Percentiles rank a stretch among this genome's conserved stretches.
Conservation (phyloP, 2,113 vertebrate genomes). For the Crypturellus undulatus region DNA sequence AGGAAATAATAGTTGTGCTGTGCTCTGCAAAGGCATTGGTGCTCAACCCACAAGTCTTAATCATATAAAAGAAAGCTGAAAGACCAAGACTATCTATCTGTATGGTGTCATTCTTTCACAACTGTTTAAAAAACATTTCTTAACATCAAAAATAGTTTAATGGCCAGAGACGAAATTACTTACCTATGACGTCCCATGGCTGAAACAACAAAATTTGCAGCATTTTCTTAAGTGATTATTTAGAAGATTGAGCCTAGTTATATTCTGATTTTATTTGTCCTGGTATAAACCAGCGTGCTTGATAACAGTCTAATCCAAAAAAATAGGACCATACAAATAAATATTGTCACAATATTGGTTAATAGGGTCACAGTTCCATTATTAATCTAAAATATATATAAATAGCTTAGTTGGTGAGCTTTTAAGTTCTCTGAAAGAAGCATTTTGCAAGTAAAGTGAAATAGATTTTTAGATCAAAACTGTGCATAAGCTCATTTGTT, state of each 20-base stretch:
- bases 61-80: conserved; percentile 64
- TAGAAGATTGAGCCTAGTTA: background rate
- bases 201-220: background rate
- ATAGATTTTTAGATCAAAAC: background rate
- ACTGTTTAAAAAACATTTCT: conserved; percentile 49
- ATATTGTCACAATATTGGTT: background rate
- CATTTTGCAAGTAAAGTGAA: background rate
- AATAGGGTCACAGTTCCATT: background rate
- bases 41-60: conserved; percentile 56
- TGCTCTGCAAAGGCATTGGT: conserved; percentile 47
- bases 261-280: conserved; percentile 1
- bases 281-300: background rate
- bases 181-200: background rate
- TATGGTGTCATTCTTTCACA: conserved; percentile 43
- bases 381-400: background rate
- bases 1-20: conserved; percentile 64
- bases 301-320: background rate
- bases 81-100: conserved; percentile 42
- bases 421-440: background rate
- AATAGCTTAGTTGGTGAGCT: background rate
- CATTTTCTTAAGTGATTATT: background rate
- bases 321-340: background rate
- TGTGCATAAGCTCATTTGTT: background rate
- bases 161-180: conserved; percentile 33
- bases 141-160: background rate